A percentile compares a stretch with the other conserved stretches of the same genome.
Evolutionary conservation across 2,888 invertebrate genomes (phyloP).

Genomic region (Leucania comma): DNA sequence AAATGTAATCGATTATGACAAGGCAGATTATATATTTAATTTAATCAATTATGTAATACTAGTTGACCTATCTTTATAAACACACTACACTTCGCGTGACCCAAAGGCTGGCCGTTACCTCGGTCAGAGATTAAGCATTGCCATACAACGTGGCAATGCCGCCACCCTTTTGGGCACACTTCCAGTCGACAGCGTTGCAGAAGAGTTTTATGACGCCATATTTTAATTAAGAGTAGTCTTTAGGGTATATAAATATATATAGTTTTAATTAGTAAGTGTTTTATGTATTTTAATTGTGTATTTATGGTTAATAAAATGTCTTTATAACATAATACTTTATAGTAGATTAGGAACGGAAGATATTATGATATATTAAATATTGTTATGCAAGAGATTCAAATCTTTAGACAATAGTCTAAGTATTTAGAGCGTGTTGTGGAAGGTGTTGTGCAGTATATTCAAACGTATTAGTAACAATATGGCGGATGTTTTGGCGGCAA

Average conservation of each 20-base stretch:
- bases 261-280: too few relatives aligned
- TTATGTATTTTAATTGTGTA: too few relatives aligned
- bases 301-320: too few relatives aligned
- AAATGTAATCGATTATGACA: slow-evolving; percentile 47
- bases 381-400: slow-evolving; percentile 48
- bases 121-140: too few relatives aligned
- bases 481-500: slow-evolving; percentile 36
- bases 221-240: too few relatives aligned
- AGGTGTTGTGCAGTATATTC: slow-evolving; percentile 30
- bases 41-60: slow-evolving; percentile 41
- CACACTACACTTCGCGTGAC: too few relatives aligned
- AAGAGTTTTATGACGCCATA: too few relatives aligned
- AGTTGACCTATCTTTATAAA: slow-evolving; percentile 21
- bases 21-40: slow-evolving; percentile 31
- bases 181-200: too few relatives aligned
- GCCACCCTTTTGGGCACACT: too few relatives aligned
- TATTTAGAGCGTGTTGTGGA: slow-evolving; percentile 29
- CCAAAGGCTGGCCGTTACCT: too few relatives aligned
- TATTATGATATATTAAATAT: slow-evolving; percentile 36
- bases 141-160: too few relatives aligned
- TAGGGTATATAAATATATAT: too few relatives aligned
- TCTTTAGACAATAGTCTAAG: slow-evolving; percentile 41
- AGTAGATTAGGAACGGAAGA: slow-evolving; percentile 39
- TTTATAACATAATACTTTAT: slow-evolving; percentile 36
- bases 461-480: slow-evolving; percentile 47